Base-by-base conservation (phyloP, 2,888 invertebrate genomes). In the Dorcus parallelipipedus region DNA sequence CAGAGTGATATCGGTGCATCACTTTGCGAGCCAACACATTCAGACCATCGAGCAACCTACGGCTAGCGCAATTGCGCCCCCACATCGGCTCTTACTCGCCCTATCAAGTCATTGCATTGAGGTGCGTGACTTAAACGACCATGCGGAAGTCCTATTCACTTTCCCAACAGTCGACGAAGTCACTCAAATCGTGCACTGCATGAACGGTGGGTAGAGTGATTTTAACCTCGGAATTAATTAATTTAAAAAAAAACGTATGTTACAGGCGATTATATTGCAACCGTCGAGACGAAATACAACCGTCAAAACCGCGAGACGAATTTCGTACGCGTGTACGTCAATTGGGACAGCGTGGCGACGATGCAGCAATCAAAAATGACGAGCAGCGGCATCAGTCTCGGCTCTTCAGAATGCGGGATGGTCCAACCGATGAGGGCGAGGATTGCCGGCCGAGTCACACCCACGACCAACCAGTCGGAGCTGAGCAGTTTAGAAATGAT, bases 111-210 rank as follows among this genome's bases (percentile, higher is more conserved):
- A 85, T 69, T 82, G 83, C 47, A 79, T 85, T 2, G 84, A 85
- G 73, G 85, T 87, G 0, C 79, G 84, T 66, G 83, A 84, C 67
- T 70, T 86, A 49, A 74, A 75, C 47, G 71, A 73, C 60, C 76
- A 78, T 50, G 75, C 74, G 0, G 77, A 78, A 49, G 73, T 84
- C 4, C 69, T 81, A n/a, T 84, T 86, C 64, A 82, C 84, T 1
- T 86, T 91, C 71, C 87, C 89, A 1, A 90, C 90, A 0, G 89
- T 90, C 0, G 90, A 90, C 64, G 83, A 86, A 67, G 88, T 88
- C 4, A 80, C 83, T 49, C 84, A 86, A 70, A 80, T 91, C 50
- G 76, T 84, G 0, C 87, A 89, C 69, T 89, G 89, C 67, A 74
- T 81, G 54, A 82, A 85, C 69, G 90, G 90, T 83, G 76, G 73